Evolutionary conservation across 2,797 vertebrate genomes (phyloP).

Genomic region (Microctenopoma lineatum): DNA sequence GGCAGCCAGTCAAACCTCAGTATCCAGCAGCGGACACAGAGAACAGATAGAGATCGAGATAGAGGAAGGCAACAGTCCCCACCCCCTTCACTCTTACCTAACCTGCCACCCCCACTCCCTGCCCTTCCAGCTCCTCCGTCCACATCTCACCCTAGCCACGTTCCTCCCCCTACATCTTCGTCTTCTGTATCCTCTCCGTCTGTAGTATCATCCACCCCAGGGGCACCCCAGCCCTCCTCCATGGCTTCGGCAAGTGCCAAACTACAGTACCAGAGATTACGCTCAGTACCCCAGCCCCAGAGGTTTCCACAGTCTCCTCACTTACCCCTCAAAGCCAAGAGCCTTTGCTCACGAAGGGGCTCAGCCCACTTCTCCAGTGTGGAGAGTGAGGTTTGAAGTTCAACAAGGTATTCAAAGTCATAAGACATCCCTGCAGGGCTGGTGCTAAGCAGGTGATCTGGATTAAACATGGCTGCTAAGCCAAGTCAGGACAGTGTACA

Average conservation of each 20-base stretch:
- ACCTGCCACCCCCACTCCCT: slow-evolving; percentile 74
- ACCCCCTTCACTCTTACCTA: slow-evolving; percentile 71
- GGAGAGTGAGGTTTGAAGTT: slow-evolving; percentile 92
- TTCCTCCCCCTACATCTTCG: slow-evolving; percentile 81
- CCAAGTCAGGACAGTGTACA: slow-evolving; percentile 48
- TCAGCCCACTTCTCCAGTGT: slow-evolving; percentile 94
- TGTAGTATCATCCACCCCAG: slow-evolving; percentile 83
- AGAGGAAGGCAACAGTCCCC: slow-evolving; percentile 76
- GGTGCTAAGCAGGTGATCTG: slow-evolving; percentile 32
- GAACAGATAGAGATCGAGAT: slow-evolving; percentile 74
- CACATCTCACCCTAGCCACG: slow-evolving; percentile 78
- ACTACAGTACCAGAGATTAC: slow-evolving; percentile 90
- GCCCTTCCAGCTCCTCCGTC: slow-evolving; percentile 82
- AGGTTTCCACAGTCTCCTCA: slow-evolving; percentile 86
- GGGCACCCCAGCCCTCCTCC: slow-evolving; percentile 81
- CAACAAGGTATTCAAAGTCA: slow-evolving; percentile 43
- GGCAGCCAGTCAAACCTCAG: slow-evolving; percentile 85
- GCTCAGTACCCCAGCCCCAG: slow-evolving; percentile 83
- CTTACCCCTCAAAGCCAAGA: slow-evolving; percentile 88
- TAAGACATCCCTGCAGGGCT: slow-evolving; percentile 30
- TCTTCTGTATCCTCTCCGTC: slow-evolving; percentile 89
- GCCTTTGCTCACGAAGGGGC: slow-evolving; percentile 90
- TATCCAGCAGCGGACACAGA: slow-evolving; percentile 79
- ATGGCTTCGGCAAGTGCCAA: slow-evolving; percentile 89
- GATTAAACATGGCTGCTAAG: slow-evolving; percentile 53